Evolutionary conservation across 2,113 vertebrate species (phyloP), one percentile per base, ranked within the genome.

Genomic region (Pygoscelis antarcticus): DNA sequence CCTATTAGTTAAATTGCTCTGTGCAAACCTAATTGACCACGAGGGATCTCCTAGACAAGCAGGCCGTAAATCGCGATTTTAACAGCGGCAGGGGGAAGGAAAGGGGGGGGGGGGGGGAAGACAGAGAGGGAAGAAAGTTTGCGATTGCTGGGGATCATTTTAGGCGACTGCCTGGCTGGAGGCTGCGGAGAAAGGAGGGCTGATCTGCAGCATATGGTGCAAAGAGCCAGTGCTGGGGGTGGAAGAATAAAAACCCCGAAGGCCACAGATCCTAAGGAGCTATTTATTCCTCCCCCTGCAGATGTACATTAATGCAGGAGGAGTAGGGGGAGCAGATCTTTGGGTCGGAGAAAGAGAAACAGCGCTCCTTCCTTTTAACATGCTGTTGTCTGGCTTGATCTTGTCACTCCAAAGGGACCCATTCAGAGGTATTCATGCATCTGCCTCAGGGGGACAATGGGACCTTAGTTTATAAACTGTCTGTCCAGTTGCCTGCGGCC

Each of bases 341-440:
- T 91, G 96, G 98, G 96, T 86, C 75, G 97, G 97, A 97, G 96
- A 98, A 97, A 98, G 97, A 98, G 97, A 97, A 97, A 96, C 97
- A 95, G 97, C 97, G 94, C 97, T 97, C 97, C 98, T 98, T 97
- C 98, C 98, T 99, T 99, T 98, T 98, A 99, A 99, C 99, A 98
- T 98, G 98, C 99, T 98, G 99, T 99, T 99, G 99, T 99, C 99
- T 99, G 98, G 99, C 98, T 98, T 98, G 98, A 99, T 99, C 99
- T 99, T 99, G 99, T 99, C 99, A 99, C 98, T 99, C 98, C 99
- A 98, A 99, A 99, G 99, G 98, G 98, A 97, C 98, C 99, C 98
- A 99, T 99, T 99, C 98, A 99, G 98, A 98, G 98, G 98, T 99
- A 99, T 99, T 99, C 99, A 99, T 98, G 99, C 99, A 99, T 99